Base-by-base conservation (phyloP, 2,113 vertebrate species). In the Nothobranchius furzeri region DNA sequence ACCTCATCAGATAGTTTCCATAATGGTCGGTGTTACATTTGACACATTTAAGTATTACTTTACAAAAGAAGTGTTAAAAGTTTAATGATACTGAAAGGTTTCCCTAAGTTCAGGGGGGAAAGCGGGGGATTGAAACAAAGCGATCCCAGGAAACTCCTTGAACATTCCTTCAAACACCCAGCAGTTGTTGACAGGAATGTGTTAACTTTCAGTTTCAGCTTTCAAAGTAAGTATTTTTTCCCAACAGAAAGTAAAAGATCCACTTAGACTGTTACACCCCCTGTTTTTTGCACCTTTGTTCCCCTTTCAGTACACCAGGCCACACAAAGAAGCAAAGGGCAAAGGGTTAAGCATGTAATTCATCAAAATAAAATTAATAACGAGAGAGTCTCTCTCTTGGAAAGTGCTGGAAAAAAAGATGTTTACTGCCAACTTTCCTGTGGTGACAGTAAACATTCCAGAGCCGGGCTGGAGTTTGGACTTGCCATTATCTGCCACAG, bases 381-480 rank as follows among this genome's bases (percentile, higher is more conserved):
- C 51, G 73, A 91, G 71, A 73, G 69, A 75, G 75, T 78, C 72
- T 85, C 92, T 92, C 88, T 85, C 86, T 88, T 60, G 85, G 79
- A 85, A 86, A 92, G 79, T 82, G 79, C 70, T 73, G 84, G 52
- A 48, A 92, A 89, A 20, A 90, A 92, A 93, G 90, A 88, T 94
- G 95, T 96, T 95, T 95, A 93, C 93, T 87, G 47, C 92, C 90
- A 89, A 91, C 90, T 86, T 90, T 92, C 93, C 94, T 92, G 91
- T 90, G 94, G 94, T 93, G 94, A 95, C 87, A 87, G 95, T 94
- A 94, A 97, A 95, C 95, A 99, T 95, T 95, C 94, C 93, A 87
- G 83, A 88, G 73, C 84, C 78, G 89, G 91, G 86, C 81, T 90
- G 86, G 89, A 82, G 86, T 90, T 86, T 83, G 91, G 93, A 91